These are phyloP conservation scores for Periplaneta americana DNA, from an alignment of 1,140 invertebrate genomes.

Conservation along the genomic window DNA sequence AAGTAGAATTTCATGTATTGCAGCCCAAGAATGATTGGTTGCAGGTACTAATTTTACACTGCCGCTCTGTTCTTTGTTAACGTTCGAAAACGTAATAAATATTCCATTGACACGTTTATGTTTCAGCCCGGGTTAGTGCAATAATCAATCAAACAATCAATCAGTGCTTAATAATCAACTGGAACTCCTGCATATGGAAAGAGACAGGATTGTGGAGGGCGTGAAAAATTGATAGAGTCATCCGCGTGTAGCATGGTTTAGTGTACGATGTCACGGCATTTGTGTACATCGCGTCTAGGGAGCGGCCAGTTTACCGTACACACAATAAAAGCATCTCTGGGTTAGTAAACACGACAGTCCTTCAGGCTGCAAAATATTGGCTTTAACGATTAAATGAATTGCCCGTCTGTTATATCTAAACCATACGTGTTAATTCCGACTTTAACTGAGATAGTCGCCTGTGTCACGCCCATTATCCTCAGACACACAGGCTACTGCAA, in stretches of 20 bases:
- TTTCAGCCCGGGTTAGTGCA: neutral
- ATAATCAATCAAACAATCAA: neutral
- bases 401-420: too few relatives aligned
- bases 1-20: too few relatives aligned
- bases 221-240: neutral
- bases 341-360: neutral
- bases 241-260: neutral
- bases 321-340: too few relatives aligned
- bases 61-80: neutral
- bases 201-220: neutral
- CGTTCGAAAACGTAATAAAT: neutral
- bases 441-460: too few relatives aligned
- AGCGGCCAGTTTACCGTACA: neutral
- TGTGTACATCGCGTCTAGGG: neutral
- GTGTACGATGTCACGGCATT: neutral
- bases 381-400: neutral
- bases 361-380: neutral
- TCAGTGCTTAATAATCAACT: neutral
- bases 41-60: too few relatives aligned
- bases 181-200: neutral
- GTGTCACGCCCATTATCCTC: too few relatives aligned
- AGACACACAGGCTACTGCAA: too few relatives aligned
- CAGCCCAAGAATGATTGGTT: too few relatives aligned
- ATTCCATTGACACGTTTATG: neutral
- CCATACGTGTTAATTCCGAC: too few relatives aligned